Percentiles rank a stretch among this genome's conserved stretches.
phyloP scores from a whole-genome alignment of 2,113 vertebrate genomes.

The Megatriorchis doriae region DNA sequence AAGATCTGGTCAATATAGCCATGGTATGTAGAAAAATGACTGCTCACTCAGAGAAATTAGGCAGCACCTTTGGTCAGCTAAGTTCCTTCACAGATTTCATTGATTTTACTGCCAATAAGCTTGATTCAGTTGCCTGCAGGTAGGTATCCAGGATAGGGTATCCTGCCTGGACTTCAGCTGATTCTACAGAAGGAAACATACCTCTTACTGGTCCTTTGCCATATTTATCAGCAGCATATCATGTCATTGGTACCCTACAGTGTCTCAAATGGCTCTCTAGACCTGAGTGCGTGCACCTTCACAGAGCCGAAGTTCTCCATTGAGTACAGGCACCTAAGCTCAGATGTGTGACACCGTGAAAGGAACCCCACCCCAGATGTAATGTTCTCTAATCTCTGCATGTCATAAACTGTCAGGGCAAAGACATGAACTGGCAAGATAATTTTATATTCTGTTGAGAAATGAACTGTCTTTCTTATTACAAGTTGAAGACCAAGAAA shows the following conservation, averaged over 20 bases:
- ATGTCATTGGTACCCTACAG: fast-evolving
- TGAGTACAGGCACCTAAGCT: not conserved
- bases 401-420: not conserved
- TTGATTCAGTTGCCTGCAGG: not conserved
- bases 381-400: not conserved
- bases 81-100: not conserved
- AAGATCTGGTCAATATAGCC: not conserved
- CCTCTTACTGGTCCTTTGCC: not conserved
- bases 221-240: not conserved
- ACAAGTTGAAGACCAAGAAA: not conserved
- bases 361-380: not conserved
- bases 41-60: not conserved
- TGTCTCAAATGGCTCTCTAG: not conserved
- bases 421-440: slow-evolving; percentile 4
- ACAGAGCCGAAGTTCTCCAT: not conserved
- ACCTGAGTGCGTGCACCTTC: not conserved
- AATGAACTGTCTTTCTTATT: not conserved
- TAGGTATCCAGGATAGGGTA: not conserved
- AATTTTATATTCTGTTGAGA: not conserved
- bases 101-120: not conserved
- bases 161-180: not conserved
- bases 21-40: not conserved
- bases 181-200: not conserved
- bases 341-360: fast-evolving
- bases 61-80: not conserved